Conservation (phyloP, 2,888 invertebrate species). For the Galerucella nymphaeae region DNA sequence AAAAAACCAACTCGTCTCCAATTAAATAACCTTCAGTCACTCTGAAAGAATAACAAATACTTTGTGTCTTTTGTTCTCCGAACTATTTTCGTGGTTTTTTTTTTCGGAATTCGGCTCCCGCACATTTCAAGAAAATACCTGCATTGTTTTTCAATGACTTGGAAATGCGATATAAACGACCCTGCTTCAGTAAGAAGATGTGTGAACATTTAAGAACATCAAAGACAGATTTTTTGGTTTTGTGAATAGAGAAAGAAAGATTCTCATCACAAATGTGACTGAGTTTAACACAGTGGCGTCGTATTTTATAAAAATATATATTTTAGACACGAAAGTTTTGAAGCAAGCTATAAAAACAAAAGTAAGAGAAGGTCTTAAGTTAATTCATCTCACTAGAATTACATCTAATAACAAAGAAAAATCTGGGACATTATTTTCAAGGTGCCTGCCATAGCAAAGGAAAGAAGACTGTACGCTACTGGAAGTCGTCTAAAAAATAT, state of each 20-base stretch:
- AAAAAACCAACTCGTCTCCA: constrained; percentile 30
- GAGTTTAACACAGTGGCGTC: constrained; percentile 25
- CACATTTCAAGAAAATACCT: constrained; percentile 52
- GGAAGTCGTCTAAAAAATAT: constrained; percentile 42
- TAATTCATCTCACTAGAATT: too few relatives aligned
- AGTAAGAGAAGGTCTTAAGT: too few relatives aligned
- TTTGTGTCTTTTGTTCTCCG: constrained; percentile 43
- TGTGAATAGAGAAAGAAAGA: constrained; percentile 45
- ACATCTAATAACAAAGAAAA: too few relatives aligned
- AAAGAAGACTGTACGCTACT: not conserved
- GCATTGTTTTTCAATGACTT: constrained; percentile 55
- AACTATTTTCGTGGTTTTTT: constrained; percentile 44
- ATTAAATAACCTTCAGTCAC: constrained; percentile 43
- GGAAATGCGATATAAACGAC: constrained; percentile 52
- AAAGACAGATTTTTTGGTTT: constrained; percentile 56
- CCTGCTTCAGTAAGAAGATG: constrained; percentile 49
- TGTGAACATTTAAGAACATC: constrained; percentile 54
- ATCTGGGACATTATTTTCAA: too few relatives aligned
- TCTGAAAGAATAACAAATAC: constrained; percentile 42
- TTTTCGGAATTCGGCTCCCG: constrained; percentile 42
- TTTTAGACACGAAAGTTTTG: too few relatives aligned
- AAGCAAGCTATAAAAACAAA: too few relatives aligned
- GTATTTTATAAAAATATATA: not conserved
- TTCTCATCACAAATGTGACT: constrained; percentile 44
- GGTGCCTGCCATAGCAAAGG: too few relatives aligned